Conservation (phyloP, 2,888 invertebrate species). For the Leptinotarsa juncta region DNA sequence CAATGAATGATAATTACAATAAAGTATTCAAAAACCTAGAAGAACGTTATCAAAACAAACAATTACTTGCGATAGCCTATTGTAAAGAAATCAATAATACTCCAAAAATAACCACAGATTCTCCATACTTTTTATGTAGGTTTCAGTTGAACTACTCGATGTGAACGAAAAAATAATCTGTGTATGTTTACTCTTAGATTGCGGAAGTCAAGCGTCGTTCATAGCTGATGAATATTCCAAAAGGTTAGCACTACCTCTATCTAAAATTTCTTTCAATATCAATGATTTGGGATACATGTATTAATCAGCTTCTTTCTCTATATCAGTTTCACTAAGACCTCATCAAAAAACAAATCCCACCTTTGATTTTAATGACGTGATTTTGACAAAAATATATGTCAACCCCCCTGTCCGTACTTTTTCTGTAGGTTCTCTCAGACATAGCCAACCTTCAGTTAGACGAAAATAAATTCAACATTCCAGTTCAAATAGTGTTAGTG, state of each 20-base stretch:
- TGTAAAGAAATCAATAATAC: too few relatives aligned
- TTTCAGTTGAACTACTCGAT: conserved; percentile 1
- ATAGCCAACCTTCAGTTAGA: background rate
- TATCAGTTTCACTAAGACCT: background rate
- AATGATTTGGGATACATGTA: background rate
- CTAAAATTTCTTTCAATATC: background rate
- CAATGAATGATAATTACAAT: too few relatives aligned
- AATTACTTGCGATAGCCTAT: too few relatives aligned
- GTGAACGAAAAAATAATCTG: background rate
- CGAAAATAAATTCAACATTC: background rate
- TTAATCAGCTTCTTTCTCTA: background rate
- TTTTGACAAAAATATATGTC: background rate
- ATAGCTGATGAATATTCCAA: background rate
- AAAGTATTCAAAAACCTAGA: too few relatives aligned
- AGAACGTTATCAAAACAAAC: too few relatives aligned
- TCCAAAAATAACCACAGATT: too few relatives aligned
- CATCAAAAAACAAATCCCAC: background rate
- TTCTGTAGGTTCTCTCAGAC: background rate
- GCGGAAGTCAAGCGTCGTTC: background rate
- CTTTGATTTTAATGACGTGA: background rate
- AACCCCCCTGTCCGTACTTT: background rate
- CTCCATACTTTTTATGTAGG: background rate
- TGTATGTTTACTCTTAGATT: background rate
- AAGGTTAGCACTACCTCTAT: background rate
- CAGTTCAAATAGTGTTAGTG: background rate